phyloP scores from a whole-genome alignment of 2,113 vertebrate species.

The Rhagologus leucostigma region DNA sequence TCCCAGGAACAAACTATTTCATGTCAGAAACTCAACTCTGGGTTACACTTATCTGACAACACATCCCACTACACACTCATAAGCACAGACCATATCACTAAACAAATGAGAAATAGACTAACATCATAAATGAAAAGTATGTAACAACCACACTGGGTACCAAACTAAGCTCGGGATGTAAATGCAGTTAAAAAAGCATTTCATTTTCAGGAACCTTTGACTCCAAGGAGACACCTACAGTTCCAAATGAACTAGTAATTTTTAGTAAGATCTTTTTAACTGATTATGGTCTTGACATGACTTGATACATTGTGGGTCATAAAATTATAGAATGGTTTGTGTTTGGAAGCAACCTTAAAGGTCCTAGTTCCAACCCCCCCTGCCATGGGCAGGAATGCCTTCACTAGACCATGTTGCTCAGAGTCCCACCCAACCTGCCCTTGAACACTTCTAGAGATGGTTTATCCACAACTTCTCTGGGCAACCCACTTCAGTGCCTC shows the following conservation, averaged over 20 bases:
- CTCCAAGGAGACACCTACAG: background rate
- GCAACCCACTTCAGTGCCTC: background rate
- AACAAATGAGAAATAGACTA: background rate
- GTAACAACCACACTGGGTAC: background rate
- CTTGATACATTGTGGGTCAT: background rate
- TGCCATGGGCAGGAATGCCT: background rate
- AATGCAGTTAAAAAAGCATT: background rate
- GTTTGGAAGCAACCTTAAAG: background rate
- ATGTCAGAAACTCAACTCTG: background rate
- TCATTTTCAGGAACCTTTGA: background rate
- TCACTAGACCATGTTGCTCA: background rate
- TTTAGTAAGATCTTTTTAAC: background rate
- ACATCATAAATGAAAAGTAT: background rate
- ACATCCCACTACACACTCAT: background rate
- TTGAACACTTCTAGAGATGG: background rate
- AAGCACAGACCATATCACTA: accelerated
- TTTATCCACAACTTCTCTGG: background rate
- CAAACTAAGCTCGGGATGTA: background rate
- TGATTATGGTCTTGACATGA: background rate
- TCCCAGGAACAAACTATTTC: background rate
- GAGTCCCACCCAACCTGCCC: background rate
- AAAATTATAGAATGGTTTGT: background rate
- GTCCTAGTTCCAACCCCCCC: background rate
- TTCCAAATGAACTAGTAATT: background rate
- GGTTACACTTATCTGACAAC: background rate